Base-by-base conservation (phyloP, 2,797 vertebrate species). In the Sebastolobus alascanus region DNA sequence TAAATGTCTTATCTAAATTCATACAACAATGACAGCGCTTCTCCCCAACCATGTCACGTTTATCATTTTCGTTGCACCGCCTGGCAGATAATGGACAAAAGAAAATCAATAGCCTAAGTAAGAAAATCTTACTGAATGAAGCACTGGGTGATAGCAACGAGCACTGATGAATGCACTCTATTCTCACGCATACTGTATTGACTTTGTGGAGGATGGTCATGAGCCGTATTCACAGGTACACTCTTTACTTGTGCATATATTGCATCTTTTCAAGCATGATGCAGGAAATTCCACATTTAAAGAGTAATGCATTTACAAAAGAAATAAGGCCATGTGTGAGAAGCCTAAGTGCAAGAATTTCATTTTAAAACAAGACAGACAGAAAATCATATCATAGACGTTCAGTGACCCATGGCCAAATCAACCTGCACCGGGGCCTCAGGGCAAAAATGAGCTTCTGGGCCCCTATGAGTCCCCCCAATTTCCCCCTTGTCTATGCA, bases 1-100 rank as follows among this genome's bases (percentile, higher is more conserved):
- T 93, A 92, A 93, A 90, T 71, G 83, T 90, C 88, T 93, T 92
- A 93, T 93, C 91, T 91, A 89, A 92, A 92, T 93, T 92, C 90
- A 88, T 84, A 83, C 87, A 84, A 84, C 82, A 86, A 76, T 83
- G 90, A 78, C 88, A 46, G 43, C 10, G 65, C 80, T 29, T 82
- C 79, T 84, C 56, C 58, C n/a, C 70, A 87, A 52, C 84, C 87
- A 77, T 82, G 86, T 84, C 83, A 75, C 68, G 59, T 91, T 90
- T 79, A 79, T 92, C 89, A 87, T 89, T 87, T 84, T 80, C 6
- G 33, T 64, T 71, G 84, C 84, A 27, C 79, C 46, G 75, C 75
- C 87, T 76, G 75, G 79, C 72, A 89, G 88, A 90, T 92, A 92
- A 92, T 87, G 80, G 86, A 87, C 80, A 86, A 86, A 88, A 87